A percentile compares a stretch with the other conserved stretches of the same genome.
Conservation (phyloP, 2,797 vertebrate species). For the Hylomyscus alleni region DNA sequence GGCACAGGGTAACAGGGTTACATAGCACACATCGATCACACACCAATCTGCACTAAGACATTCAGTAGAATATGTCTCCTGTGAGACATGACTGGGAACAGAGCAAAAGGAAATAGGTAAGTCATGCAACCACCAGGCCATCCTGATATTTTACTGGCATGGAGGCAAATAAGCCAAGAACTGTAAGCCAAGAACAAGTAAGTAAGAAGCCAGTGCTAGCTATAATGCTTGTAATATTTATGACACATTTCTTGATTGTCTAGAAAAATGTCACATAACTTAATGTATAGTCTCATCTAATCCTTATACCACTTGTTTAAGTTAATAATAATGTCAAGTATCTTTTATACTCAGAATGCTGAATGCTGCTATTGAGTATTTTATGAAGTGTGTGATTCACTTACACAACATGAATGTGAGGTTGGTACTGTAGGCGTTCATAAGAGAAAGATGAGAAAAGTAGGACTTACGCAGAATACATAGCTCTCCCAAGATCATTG, state of each 20-base stretch:
- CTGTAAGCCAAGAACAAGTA: no score
- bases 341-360: neutral
- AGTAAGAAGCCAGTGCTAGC: neutral
- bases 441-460: slow-evolving; percentile 8
- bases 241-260: neutral
- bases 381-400: slow-evolving; percentile 49
- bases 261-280: neutral
- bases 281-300: slow-evolving; percentile 10
- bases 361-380: neutral
- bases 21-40: neutral
- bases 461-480: neutral
- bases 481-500: neutral
- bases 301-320: neutral
- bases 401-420: slow-evolving; percentile 16
- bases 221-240: neutral
- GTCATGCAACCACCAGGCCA: neutral
- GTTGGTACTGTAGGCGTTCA: neutral
- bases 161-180: slow-evolving; percentile 16
- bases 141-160: neutral
- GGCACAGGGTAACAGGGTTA: no score
- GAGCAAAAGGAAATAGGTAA: slow-evolving; percentile 49
- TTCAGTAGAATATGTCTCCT: neutral
- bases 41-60: neutral
- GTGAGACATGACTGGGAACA: neutral
- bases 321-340: neutral